Conservation (phyloP, 2,113 vertebrate genomes). For the Poecile atricapillus region DNA sequence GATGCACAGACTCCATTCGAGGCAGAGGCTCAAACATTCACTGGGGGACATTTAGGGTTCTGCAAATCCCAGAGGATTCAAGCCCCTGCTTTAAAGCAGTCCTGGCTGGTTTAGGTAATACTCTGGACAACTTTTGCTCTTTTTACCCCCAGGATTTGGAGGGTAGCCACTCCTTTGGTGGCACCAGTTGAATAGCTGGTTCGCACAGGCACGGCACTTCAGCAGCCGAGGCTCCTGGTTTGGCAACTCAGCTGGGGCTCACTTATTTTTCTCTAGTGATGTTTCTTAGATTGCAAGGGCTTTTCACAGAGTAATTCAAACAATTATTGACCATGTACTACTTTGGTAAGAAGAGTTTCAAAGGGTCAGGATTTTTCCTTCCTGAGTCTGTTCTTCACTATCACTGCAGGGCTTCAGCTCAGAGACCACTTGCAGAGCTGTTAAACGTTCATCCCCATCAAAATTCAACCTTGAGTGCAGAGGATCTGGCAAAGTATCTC, state of each 20-base stretch:
- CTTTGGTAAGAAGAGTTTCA: neutral
- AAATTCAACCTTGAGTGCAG: neutral
- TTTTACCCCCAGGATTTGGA: accelerated
- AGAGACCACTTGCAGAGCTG: neutral
- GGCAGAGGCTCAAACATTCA: neutral
- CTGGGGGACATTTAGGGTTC: neutral
- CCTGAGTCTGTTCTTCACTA: neutral
- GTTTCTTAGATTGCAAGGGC: neutral
- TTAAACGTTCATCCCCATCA: neutral
- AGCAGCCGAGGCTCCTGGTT: neutral
- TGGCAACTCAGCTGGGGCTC: neutral
- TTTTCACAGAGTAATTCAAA: neutral
- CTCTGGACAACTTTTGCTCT: neutral
- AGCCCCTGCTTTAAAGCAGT: neutral
- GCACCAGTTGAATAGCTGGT: neutral
- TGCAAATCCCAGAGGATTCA: neutral
- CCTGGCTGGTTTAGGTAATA: neutral
- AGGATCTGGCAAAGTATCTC: neutral
- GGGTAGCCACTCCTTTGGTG: neutral
- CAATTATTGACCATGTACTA: neutral
- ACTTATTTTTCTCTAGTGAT: neutral
- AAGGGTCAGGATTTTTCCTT: neutral
- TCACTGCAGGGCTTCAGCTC: neutral
- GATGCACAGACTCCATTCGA: accelerated
- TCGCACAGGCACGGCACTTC: neutral